phyloP scores from a whole-genome alignment of 2,888 invertebrate species.

The Disparrhopalites patrizii region DNA sequence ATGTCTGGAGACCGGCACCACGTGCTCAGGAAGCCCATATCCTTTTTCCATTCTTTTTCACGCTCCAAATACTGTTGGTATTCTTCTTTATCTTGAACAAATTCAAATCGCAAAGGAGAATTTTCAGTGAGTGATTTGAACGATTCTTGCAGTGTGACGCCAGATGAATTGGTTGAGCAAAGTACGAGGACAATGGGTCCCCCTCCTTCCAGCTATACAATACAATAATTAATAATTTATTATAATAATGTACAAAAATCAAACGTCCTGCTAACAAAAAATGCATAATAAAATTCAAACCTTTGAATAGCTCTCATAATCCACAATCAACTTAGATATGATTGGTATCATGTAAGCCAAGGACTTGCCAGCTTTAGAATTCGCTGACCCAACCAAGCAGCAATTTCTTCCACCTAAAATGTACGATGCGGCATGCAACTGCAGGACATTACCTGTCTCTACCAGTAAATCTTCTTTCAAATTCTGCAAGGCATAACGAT shows the following conservation, averaged over 20 bases:
- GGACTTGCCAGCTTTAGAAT: constrained; percentile 25
- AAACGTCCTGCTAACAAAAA: not conserved
- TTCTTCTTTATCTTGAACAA: not conserved
- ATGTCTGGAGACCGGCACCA: not conserved
- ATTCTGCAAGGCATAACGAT: no score
- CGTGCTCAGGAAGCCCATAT: not conserved
- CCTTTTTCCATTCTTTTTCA: not conserved
- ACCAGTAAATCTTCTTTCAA: constrained; percentile 11
- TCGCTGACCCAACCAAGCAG: constrained; percentile 24
- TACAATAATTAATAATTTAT: not conserved
- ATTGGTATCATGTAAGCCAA: constrained; percentile 27
- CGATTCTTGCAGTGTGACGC: not conserved
- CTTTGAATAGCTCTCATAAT: not conserved
- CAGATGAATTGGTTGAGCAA: constrained; percentile 3
- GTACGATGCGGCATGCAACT: constrained; percentile 19
- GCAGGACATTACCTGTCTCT: constrained; percentile 17
- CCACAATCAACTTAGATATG: not conserved
- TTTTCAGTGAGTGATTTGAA: not conserved
- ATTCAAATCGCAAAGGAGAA: not conserved
- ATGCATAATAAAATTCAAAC: not conserved
- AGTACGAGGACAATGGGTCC: constrained; percentile 15
- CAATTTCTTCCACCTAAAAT: constrained; percentile 28
- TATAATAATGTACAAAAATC: not conserved
- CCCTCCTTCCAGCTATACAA: not conserved
- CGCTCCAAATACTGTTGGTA: not conserved